Base-by-base conservation (phyloP, 2,888 invertebrate species). In the Linnaemya vulpina region DNA sequence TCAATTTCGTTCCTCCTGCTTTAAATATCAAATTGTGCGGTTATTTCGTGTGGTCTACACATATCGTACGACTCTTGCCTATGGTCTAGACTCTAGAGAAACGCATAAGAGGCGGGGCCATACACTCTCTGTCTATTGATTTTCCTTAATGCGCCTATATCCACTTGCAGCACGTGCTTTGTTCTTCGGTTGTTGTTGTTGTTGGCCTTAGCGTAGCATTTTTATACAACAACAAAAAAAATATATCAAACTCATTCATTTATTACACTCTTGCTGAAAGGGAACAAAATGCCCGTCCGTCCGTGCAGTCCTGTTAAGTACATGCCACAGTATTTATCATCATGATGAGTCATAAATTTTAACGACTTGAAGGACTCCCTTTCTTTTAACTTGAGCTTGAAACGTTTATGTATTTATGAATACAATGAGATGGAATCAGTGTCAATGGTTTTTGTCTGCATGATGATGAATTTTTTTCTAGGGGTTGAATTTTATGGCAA, bases 331-430 rank as follows among this genome's bases (percentile, higher is more conserved):
- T 43, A 25, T 71, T 84, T 78, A 74, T 79, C 62, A 30, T 81
- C 73, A 46, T 75, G 81, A 85, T 85, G 84, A 85, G 74, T 85
- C 84, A 85, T 78, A 78, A 15, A 40, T 74, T 35, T n/a, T 40
- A 46, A 40, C 55, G 40, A 55, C 30, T 74, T 74, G 9, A 81
- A 85, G 74, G 63, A 78, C 77, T 81, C n/a, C 35, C 20, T 13
- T 49, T 30, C n/a, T 65, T 49, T 9, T 30, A 60, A 60, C 43
- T 58, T 67, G 40, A 40, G 58, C 15, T 51, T 74, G 17, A 67
- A 73, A 15, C 38, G 51, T 49, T 80, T 80, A 51, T 53, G 60
- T 51, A 20, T 62, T 78, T 53, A 60, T 0, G 17, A 25, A 30
- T 22, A 62, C 15, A 62, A 40, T 70, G 25, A 60, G 38, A 79